A percentile compares a stretch with the other conserved stretches of the same genome.
phyloP scores from a whole-genome alignment of 2,797 vertebrate species.

The Scolopax rusticola region DNA sequence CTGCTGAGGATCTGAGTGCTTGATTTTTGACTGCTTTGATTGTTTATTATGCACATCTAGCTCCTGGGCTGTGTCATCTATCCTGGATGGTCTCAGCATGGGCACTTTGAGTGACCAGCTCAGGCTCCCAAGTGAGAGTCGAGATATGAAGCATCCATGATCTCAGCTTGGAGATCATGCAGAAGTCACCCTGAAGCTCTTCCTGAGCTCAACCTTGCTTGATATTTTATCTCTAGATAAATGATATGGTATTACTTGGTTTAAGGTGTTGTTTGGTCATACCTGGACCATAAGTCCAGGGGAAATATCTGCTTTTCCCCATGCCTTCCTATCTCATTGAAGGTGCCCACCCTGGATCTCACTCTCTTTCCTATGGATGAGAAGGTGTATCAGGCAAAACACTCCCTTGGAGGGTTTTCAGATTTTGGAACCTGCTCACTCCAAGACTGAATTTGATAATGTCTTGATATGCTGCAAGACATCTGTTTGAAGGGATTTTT shows the following conservation, averaged over 20 bases:
- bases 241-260: rapidly evolving
- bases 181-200: neutral
- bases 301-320: neutral
- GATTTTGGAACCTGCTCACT: neutral
- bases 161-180: neutral
- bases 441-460: constrained; percentile 9
- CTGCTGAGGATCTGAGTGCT: neutral
- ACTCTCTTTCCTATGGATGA: neutral
- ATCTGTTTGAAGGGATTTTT: constrained; percentile 43
- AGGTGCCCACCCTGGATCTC: neutral
- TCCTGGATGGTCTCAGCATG: neutral
- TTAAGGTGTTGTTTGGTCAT: neutral
- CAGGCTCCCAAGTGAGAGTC: neutral
- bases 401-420: neutral
- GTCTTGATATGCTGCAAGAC: constrained; percentile 29
- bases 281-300: neutral
- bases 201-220: neutral
- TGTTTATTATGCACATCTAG: rapidly evolving
- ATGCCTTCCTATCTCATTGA: neutral
- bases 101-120: neutral
- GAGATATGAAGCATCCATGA: rapidly evolving
- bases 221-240: neutral
- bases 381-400: neutral
- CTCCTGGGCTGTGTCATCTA: neutral
- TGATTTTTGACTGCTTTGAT: rapidly evolving